Evolutionary conservation across 1,140 invertebrate genomes (phyloP).

Genomic region (Aculops lycopersici): DNA sequence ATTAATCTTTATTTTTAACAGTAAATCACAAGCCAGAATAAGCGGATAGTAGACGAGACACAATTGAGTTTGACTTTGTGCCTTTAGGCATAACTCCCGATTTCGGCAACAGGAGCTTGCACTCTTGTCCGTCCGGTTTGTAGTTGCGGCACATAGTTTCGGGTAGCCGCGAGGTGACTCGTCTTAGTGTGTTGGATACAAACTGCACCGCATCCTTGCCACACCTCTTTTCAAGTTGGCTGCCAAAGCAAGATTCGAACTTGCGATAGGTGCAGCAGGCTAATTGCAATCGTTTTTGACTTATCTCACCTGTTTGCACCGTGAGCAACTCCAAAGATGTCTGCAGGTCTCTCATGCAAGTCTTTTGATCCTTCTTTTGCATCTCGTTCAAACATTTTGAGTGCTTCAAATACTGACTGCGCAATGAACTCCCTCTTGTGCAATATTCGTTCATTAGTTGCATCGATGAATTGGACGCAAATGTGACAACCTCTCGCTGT

Average conservation of each 20-base stretch:
- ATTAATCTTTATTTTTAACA: no score
- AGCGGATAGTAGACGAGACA: constrained; percentile 10
- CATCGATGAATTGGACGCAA: not conserved
- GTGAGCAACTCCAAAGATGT: not conserved
- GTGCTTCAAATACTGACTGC: not conserved
- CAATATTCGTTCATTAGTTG: constrained; percentile 2
- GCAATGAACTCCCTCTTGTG: not conserved
- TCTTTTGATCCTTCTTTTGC: not conserved
- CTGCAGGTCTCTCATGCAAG: not conserved
- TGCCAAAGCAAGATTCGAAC: no score
- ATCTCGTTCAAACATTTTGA: no score
- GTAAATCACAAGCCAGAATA: constrained; percentile 9
- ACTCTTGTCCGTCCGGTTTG: constrained; percentile 4
- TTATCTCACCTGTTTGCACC: no score
- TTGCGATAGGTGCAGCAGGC: no score
- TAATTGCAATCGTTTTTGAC: no score
- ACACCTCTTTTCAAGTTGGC: no score
- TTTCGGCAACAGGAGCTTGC: constrained; percentile 3
- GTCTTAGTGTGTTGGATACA: not conserved
- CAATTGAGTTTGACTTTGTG: constrained; percentile 6
- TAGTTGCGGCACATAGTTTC: not conserved
- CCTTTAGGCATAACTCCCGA: constrained; percentile 4
- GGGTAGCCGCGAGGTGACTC: no score
- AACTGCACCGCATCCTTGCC: no score
- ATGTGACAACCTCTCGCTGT: constrained; percentile 1